phyloP scores from a whole-genome alignment of 2,888 invertebrate genomes.

The Xestoiulus laeticollis region DNA sequence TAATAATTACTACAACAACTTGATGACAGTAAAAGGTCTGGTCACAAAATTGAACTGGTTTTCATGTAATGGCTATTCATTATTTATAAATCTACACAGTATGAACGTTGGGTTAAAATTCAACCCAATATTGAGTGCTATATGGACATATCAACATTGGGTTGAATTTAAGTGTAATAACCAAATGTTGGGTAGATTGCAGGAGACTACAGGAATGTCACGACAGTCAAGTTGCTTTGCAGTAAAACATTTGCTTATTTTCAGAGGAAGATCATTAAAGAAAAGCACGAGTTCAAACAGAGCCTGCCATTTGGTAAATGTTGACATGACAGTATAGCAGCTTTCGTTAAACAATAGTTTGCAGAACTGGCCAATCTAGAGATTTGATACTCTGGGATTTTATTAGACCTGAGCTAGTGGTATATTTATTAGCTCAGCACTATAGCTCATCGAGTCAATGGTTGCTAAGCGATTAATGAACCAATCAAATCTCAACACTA shows the following conservation, averaged over 20 bases:
- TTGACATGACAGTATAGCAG: background rate
- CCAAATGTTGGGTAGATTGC: too few species aligned
- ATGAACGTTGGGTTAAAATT: too few species aligned
- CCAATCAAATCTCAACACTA: background rate
- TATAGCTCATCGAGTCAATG: background rate
- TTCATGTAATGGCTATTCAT: too few species aligned
- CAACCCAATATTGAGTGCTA: too few species aligned
- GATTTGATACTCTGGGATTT: background rate
- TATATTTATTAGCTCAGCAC: background rate
- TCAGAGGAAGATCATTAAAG: background rate
- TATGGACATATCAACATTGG: too few species aligned
- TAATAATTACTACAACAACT: background rate
- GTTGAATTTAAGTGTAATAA: too few species aligned
- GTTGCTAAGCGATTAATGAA: background rate
- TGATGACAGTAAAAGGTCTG: background rate
- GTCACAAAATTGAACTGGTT: too few species aligned
- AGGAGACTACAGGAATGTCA: background rate
- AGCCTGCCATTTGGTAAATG: background rate
- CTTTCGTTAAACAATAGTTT: background rate
- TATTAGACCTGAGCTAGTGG: background rate
- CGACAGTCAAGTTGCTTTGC: background rate
- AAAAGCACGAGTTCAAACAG: background rate
- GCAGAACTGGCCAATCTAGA: background rate
- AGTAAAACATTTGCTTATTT: background rate
- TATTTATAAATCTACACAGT: too few species aligned